These are phyloP conservation scores for Psammodynastes pulverulentus DNA, from an alignment of 2,113 vertebrate species.

Conservation along the genomic window DNA sequence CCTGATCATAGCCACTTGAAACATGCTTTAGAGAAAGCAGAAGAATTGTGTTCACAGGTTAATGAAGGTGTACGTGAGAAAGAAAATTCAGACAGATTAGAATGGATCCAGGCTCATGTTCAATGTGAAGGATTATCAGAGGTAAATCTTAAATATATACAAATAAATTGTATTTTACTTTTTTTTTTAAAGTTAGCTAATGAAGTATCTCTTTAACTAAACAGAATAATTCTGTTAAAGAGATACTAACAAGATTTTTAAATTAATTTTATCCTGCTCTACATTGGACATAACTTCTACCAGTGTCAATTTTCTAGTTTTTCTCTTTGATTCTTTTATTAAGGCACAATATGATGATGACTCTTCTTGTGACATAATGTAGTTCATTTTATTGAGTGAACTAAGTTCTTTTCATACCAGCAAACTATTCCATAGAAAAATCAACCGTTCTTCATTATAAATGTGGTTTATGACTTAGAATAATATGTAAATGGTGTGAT, in stretches of 20 bases:
- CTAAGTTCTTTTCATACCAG: accelerated
- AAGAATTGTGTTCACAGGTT: constrained; percentile 97
- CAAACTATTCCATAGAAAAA: neutral
- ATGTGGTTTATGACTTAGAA: too few relatives aligned
- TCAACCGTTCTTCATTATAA: too few relatives aligned
- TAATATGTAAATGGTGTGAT: too few relatives aligned
- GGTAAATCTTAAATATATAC: constrained; percentile 66
- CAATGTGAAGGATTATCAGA: constrained; percentile 96
- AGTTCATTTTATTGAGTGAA: accelerated
- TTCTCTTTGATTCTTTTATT: accelerated
- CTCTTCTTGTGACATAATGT: neutral
- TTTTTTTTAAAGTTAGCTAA: neutral
- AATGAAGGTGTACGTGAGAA: constrained; percentile 97
- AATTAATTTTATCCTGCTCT: neutral
- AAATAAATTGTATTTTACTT: neutral
- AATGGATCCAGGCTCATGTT: constrained; percentile 98
- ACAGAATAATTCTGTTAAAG: neutral
- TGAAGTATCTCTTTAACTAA: neutral
- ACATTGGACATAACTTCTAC: neutral
- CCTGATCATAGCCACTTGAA: constrained; percentile 94
- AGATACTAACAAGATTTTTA: neutral
- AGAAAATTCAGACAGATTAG: constrained; percentile 95
- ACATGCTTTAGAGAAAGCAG: constrained; percentile 93
- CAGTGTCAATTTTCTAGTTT: neutral
- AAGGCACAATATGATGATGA: constrained; percentile 14